phyloP scores from a whole-genome alignment of 2,113 vertebrate species.

The Tretioscincus oriximinensis region DNA sequence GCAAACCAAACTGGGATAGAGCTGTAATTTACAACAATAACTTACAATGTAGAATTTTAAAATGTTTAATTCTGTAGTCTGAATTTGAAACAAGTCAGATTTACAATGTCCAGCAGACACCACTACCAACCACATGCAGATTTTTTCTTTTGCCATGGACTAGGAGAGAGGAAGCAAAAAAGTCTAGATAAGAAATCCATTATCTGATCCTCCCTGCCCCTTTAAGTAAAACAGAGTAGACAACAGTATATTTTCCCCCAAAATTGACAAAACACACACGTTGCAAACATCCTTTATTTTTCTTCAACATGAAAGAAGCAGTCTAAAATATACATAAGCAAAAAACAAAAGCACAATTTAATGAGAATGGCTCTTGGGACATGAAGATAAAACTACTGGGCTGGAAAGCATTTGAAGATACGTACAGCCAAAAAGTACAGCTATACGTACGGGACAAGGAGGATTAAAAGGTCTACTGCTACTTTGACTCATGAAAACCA shows the following conservation, averaged over 20 bases:
- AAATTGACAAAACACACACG: conserved; percentile 22
- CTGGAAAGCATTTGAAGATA: conserved; percentile 18
- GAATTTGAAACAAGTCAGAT: not conserved
- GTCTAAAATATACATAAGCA: conserved; percentile 39
- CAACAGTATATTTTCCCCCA: not conserved
- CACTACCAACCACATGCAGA: not conserved
- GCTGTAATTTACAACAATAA: no score
- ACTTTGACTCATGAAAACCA: conserved; percentile 13
- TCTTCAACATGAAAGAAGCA: conserved; percentile 31
- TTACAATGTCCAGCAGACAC: not conserved
- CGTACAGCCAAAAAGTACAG: conserved; percentile 24
- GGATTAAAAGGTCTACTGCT: conserved; percentile 11
- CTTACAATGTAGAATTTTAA: not conserved
- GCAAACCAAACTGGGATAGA: no score
- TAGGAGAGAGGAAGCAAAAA: not conserved
- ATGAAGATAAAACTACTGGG: conserved; percentile 19
- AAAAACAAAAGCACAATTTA: conserved; percentile 21
- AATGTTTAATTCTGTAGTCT: not conserved
- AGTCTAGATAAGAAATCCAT: no score
- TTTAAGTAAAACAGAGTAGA: no score
- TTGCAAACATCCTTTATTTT: conserved; percentile 34
- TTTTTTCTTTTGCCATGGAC: not conserved
- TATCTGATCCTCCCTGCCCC: no score
- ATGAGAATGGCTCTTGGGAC: conserved; percentile 16
- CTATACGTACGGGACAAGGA: not conserved